Conservation (phyloP, 2,888 invertebrate genomes). For the Chaetogeoica ovagalla region DNA sequence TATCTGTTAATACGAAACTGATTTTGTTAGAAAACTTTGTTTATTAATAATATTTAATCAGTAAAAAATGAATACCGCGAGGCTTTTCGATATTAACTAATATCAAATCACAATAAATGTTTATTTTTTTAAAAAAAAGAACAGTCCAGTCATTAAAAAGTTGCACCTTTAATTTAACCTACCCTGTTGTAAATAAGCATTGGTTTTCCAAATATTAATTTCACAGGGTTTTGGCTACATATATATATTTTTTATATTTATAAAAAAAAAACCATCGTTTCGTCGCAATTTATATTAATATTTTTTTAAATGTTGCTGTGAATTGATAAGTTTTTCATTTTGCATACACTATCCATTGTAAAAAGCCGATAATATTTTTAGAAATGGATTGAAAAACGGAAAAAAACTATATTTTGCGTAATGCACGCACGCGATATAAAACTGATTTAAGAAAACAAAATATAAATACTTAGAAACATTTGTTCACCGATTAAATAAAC, state of each 20-base stretch:
- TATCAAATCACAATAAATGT: slow-evolving; percentile 30
- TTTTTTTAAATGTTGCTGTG: slow-evolving; percentile 3
- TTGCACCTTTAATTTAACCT: slow-evolving; percentile 20
- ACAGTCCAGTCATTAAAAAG: slow-evolving; percentile 22
- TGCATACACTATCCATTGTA: not conserved
- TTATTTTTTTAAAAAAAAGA: slow-evolving; percentile 13
- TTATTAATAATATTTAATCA: slow-evolving; percentile 14
- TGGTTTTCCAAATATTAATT: not conserved
- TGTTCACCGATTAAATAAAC: slow-evolving; percentile 17
- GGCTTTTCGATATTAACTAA: slow-evolving; percentile 31
- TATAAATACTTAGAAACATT: slow-evolving; percentile 37
- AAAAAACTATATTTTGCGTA: not conserved
- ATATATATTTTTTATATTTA: not conserved
- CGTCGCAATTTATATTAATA: not conserved
- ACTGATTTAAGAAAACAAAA: slow-evolving; percentile 31
- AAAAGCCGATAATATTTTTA: not conserved
- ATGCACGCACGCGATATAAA: slow-evolving; percentile 9
- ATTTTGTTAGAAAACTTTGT: slow-evolving; percentile 1
- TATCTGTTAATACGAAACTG: slow-evolving; percentile 20
- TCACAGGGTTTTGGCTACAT: not conserved
- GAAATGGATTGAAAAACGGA: not conserved
- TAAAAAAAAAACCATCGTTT: slow-evolving; percentile 7
- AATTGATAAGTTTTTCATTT: not conserved
- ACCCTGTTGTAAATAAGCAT: not conserved
- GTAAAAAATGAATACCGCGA: slow-evolving; percentile 43